phyloP scores from a whole-genome alignment of 1,140 invertebrate genomes.

The Calycopis cecrops region DNA sequence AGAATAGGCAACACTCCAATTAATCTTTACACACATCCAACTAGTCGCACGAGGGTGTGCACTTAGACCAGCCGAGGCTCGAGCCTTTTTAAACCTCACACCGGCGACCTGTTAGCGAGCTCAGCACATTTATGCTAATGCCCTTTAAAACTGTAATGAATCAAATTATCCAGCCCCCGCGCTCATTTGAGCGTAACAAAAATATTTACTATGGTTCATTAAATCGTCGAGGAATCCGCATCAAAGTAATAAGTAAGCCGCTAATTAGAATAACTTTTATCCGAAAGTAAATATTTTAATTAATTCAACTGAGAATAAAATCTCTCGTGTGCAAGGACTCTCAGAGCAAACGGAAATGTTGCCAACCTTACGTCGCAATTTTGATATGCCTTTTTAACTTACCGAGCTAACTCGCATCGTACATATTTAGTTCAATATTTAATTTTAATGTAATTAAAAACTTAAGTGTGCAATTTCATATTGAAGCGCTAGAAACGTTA shows the following conservation, averaged over 20 bases:
- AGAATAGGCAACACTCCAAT: conserved; percentile 69
- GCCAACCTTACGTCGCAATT: conserved; percentile 70
- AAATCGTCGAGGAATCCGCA: conserved; percentile 30
- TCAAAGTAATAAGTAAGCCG: conserved; percentile 34
- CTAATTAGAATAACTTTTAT: conserved; percentile 40
- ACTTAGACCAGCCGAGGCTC: conserved; percentile 56
- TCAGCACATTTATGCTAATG: conserved; percentile 13
- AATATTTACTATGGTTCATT: conserved; percentile 27
- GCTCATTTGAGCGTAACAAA: conserved; percentile 13
- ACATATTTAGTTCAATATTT: conserved; percentile 61
- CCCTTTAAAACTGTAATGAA: conserved; percentile 17
- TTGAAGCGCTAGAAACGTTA: conserved; percentile 49
- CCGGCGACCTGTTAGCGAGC: conserved; percentile 22
- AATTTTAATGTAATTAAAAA: conserved; percentile 64
- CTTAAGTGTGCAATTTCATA: conserved; percentile 56
- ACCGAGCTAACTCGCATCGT: conserved; percentile 52
- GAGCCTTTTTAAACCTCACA: conserved; percentile 51
- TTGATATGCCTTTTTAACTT: conserved; percentile 69
- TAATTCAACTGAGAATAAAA: conserved; percentile 62
- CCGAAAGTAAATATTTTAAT: conserved; percentile 46
- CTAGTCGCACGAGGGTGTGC: conserved; percentile 57
- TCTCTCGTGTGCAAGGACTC: conserved; percentile 64
- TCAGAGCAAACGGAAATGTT: conserved; percentile 64
- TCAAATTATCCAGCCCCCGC: conserved; percentile 12
- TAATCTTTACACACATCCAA: conserved; percentile 73